Evolutionary conservation across 2,888 invertebrate genomes (phyloP).

Genomic region (Pollenia amentaria): DNA sequence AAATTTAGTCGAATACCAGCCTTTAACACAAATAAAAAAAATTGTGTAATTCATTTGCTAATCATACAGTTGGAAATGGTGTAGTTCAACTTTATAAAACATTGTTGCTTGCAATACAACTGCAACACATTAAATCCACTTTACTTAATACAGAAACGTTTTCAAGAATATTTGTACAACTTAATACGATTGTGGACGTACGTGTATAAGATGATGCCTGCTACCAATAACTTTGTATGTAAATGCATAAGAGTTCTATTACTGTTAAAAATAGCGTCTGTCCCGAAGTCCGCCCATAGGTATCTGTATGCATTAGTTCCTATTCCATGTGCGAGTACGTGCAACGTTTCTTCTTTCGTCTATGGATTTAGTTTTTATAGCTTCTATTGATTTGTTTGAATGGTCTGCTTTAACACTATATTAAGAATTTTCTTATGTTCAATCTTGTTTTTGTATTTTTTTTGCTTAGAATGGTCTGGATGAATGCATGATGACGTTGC

Average conservation of each 20-base stretch:
- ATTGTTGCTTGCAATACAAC: constrained; percentile 54
- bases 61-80: constrained; percentile 2
- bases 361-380: constrained; percentile 35
- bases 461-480: constrained; percentile 74
- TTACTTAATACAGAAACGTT: constrained; percentile 47
- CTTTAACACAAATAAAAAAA: no score
- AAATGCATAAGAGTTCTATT: constrained; percentile 54
- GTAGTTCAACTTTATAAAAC: constrained; percentile 18
- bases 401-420: constrained; percentile 49
- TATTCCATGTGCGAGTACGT: constrained; percentile 42
- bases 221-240: constrained; percentile 50
- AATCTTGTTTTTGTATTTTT: not conserved
- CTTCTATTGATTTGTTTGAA: constrained; percentile 64
- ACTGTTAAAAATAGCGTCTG: constrained; percentile 4
- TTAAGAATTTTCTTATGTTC: constrained; percentile 22
- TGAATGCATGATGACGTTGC: constrained; percentile 32
- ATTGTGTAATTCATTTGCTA: no score
- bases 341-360: constrained; percentile 26
- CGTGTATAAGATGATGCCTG: constrained; percentile 46
- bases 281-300: not conserved
- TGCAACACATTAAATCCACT: constrained; percentile 69
- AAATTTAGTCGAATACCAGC: no score
- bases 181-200: constrained; percentile 41
- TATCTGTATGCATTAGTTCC: constrained; percentile 29
- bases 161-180: constrained; percentile 57